These are phyloP conservation scores for Ammospiza caudacuta DNA, from an alignment of 2,113 vertebrate species.

Conservation along the genomic window DNA sequence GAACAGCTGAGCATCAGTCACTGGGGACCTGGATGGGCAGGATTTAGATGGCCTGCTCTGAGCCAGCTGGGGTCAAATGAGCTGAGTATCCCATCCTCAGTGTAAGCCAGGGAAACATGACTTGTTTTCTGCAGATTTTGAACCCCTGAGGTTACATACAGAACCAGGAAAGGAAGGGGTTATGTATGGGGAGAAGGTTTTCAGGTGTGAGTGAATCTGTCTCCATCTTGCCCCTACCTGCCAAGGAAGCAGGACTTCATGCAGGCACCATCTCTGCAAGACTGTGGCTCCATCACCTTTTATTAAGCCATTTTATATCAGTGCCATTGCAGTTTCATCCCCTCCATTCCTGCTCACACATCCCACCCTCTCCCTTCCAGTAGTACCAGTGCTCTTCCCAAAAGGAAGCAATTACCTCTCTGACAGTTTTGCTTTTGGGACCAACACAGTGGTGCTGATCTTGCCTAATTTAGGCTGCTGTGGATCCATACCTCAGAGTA, in stretches of 20 bases:
- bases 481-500: background rate
- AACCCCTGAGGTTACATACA: fast-evolving
- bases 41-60: background rate
- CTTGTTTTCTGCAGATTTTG: background rate
- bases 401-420: background rate
- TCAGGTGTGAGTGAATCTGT: background rate
- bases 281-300: background rate
- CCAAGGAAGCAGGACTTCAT: background rate
- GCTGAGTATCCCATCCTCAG: background rate
- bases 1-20: background rate
- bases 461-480: background rate
- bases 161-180: background rate
- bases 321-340: background rate
- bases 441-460: background rate
- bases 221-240: background rate
- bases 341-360: background rate
- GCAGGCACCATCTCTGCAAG: background rate
- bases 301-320: background rate
- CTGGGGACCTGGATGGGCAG: background rate
- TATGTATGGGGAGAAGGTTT: background rate
- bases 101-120: background rate
- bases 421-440: background rate
- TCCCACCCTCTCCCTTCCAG: background rate
- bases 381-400: background rate
- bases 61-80: background rate